Evolutionary conservation across 1,140 invertebrate species (phyloP), one percentile per base, ranked within the genome.

Genomic region (Drosophila orena): DNA sequence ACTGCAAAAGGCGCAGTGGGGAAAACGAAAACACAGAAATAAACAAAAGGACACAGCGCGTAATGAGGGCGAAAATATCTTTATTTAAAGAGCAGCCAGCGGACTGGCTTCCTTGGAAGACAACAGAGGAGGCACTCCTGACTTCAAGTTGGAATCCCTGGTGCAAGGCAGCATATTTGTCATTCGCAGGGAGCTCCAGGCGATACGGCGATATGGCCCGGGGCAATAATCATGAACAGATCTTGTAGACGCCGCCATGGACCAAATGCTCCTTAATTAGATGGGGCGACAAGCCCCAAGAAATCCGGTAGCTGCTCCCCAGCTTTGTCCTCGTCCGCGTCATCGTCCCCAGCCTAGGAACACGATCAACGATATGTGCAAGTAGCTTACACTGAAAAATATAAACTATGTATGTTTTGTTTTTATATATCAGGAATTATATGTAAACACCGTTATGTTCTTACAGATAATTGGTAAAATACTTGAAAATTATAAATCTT

Each of bases 1-100:
- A 49, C 22, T 17, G 42, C 22, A 34, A 15, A n/a, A 10, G 24
- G 34, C n/a, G 34, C n/a, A 47, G 55, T 37, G 35, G 57, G 40
- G 8, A 47, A 53, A 49, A 56, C 10, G 44, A 24, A 56, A 35
- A 47, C 80, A 66, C 44, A 38, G 65, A 75, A 89, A 77, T 70
- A 77, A 88, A 89, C 83, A 86, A 88, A 88, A 89, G 83, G 84
- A 88, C 79, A 83, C 84, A 71, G 55, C 74, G 79, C 84, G 84
- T 88, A 88, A 88, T 88, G 84, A 88, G 84, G 84, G 79, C 84
- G 84, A 88, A 88, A 88, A 88, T 88, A 88, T 89, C 84, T 88
- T 88, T 90, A 90, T 88, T 88, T 84, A 90, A 80, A 83, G 60
- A 83, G 2, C 30, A 30, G 76, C 57, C 64, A 76, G 55, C 55